A percentile compares a stretch with the other conserved stretches of the same genome.
phyloP scores from a whole-genome alignment of 2,113 vertebrate species.

The Mesembrinibis cayennensis region DNA sequence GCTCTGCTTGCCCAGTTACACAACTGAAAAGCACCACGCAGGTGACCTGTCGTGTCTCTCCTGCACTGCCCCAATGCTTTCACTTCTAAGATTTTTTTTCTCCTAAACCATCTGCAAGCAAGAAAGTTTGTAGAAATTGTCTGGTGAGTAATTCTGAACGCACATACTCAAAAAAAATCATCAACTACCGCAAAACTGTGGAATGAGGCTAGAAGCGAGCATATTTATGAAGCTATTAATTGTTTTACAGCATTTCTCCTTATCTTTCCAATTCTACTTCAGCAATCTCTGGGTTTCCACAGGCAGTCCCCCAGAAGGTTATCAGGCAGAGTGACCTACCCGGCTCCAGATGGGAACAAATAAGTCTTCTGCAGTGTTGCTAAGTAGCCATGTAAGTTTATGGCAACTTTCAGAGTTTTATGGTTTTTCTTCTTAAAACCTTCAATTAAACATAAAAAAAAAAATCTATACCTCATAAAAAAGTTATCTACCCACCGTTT shows the following conservation, averaged over 20 bases:
- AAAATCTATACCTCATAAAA: not conserved
- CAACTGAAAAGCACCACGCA: fast-evolving
- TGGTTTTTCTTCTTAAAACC: not conserved
- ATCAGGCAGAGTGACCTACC: not conserved
- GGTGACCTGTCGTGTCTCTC: too few relatives aligned
- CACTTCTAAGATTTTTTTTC: fast-evolving
- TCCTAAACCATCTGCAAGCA: not conserved
- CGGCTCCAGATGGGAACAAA: not conserved
- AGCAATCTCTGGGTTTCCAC: not conserved
- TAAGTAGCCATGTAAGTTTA: not conserved
- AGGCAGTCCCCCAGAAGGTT: not conserved
- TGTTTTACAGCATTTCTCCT: not conserved
- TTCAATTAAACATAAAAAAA: not conserved
- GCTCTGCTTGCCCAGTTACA: not conserved
- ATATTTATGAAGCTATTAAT: not conserved
- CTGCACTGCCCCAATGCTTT: not conserved
- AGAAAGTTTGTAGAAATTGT: not conserved
- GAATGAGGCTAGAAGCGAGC: not conserved
- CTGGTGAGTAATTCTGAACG: not conserved
- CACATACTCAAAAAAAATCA: not conserved
- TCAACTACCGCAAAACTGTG: not conserved
- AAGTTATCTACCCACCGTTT: not conserved
- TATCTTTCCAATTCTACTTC: not conserved
- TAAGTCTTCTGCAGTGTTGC: not conserved
- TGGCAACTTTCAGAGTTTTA: not conserved